phyloP scores from a whole-genome alignment of 37 sponge, comb jelly and placozoan species.

The Hormiphora californensis region DNA sequence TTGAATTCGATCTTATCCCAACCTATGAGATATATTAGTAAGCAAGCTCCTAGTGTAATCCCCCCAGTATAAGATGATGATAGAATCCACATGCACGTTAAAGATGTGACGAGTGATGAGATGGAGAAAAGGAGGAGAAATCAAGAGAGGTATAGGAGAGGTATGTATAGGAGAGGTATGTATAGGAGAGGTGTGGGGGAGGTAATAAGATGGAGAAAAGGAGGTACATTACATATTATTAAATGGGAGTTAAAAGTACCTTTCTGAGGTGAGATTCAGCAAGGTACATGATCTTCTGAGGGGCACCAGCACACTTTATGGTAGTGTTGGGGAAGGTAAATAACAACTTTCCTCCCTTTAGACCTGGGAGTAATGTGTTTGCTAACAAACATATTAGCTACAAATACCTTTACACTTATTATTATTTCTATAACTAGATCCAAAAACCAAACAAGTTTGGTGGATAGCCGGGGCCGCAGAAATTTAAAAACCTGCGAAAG shows the following conservation, averaged over 20 bases:
- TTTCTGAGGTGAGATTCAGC: conserved; percentile 77
- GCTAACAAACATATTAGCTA: no score
- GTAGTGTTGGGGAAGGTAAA: conserved; percentile 81
- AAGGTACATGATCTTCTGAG: conserved; percentile 94
- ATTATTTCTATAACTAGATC: no score
- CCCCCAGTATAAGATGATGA: not conserved
- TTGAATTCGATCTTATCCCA: conserved; percentile 65
- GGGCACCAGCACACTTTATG: conserved; percentile 91
- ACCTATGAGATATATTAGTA: conserved; percentile 55
- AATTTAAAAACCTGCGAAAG: no score
- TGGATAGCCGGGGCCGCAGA: no score
- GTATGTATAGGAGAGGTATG: not conserved
- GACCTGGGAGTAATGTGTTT: conserved; percentile 58
- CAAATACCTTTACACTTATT: no score
- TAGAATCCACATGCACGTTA: no score
- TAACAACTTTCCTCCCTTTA: conserved; percentile 74
- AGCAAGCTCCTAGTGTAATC: no score
- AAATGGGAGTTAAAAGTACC: conserved; percentile 39
- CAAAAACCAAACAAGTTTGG: no score
- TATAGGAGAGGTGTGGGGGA: not conserved
- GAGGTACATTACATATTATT: not conserved
- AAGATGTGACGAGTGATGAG: no score
- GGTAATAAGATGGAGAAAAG: not conserved
- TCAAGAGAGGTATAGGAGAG: no score
- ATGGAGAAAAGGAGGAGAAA: no score